Base-by-base conservation (phyloP, 2,888 invertebrate species). In the Xylophagus ater region DNA sequence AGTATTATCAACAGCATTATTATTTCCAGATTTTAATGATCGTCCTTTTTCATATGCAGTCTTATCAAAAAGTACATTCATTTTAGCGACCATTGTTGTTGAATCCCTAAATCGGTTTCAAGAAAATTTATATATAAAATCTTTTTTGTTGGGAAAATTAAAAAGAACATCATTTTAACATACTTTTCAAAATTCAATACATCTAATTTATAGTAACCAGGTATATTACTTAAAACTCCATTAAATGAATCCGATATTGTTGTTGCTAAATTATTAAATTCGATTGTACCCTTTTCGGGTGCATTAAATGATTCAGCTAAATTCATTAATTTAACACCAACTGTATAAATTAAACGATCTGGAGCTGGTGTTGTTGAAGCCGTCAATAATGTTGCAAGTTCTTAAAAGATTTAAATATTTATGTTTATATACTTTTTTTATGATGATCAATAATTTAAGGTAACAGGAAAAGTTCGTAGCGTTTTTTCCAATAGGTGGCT, bases 51-150 rank as follows among this genome's bases (percentile, higher is more conserved):
- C 78, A 2, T 69, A 69, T 51, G 73, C 70, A 1, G 72, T 68
- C 48, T 82, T 81, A 49, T 88, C 83, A 40, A 87, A 71, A 52
- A 82, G 74, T 3, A 88, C 66, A 39, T 81, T 80, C 57, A 89
- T 67, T 30, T 77, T 78, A 0, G 87, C 86, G 18, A 87, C 70
- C 42, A 88, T 75, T 8, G 82, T 74, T 49, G 78, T 75, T 31
- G 71, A 69, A 29, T 71, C 71, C 43, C 73, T 74, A 49, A 38
- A 2, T 8, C 12, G 20, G 13, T 17, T 31, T 2, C 9, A 32
- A 4, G 12, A 7, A 14, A 14, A 13, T 12, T 14, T 4, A 21
- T 3, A 14, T 12, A 14, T 4, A 4, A 7, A 3, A n/a, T n/a
- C n/a, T n/a, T n/a, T n/a, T n/a, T n/a, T n/a, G n/a, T n/a, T n/a